Conservation (phyloP, 2,888 invertebrate species). For the Lacanobia wlatinum region DNA sequence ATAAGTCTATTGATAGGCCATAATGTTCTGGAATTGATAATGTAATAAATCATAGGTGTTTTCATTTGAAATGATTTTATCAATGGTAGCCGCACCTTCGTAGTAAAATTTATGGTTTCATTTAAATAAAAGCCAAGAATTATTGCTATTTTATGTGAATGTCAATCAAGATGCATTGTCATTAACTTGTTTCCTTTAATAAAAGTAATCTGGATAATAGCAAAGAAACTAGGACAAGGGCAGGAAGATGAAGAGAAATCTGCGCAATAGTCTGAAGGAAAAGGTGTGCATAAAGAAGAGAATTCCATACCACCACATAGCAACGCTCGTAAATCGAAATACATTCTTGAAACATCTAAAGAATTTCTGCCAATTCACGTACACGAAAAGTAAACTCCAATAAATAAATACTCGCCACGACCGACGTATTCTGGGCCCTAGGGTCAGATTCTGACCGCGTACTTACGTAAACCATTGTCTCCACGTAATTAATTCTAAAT, state of each 20-base stretch:
- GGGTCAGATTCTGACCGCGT: conserved; percentile 68
- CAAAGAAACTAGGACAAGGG: neutral
- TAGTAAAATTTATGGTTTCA: conserved; percentile 34
- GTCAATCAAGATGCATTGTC: neutral
- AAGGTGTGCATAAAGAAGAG: neutral
- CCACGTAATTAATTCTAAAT: conserved; percentile 71
- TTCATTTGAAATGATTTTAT: conserved; percentile 49
- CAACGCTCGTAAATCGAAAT: neutral
- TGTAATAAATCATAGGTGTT: conserved; percentile 50
- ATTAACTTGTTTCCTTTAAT: conserved; percentile 1
- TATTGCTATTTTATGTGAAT: neutral
- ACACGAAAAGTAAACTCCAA: conserved; percentile 48
- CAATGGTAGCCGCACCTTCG: conserved; percentile 22
- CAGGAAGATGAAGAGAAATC: neutral
- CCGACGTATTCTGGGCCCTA: conserved; percentile 35
- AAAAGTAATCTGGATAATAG: neutral
- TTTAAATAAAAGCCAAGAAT: conserved; percentile 12
- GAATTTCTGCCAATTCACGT: conserved; percentile 23
- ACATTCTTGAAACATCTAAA: conserved; percentile 2
- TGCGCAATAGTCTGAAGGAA: neutral
- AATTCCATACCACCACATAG: neutral
- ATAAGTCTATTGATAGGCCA: conserved; percentile 48
- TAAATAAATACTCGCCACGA: conserved; percentile 35
- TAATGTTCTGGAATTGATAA: conserved; percentile 45
- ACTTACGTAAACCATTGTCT: conserved; percentile 77